These are phyloP conservation scores for Reinhardtius hippoglossoides DNA, from an alignment of 2,113 vertebrate genomes.

Conservation along the genomic window DNA sequence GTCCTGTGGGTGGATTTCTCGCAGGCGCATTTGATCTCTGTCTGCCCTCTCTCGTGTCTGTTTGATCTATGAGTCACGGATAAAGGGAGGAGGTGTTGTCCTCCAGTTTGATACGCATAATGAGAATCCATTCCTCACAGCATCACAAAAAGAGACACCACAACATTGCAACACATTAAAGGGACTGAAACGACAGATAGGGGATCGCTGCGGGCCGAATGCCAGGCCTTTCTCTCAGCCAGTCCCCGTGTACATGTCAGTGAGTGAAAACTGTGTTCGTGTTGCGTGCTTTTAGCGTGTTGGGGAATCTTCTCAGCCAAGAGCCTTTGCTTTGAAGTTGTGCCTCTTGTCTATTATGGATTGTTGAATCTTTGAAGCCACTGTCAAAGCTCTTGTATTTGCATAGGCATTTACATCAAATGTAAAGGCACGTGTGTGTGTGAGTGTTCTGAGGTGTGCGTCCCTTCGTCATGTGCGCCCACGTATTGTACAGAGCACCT, in stretches of 20 bases:
- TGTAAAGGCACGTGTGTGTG: neutral
- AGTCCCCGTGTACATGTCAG: neutral
- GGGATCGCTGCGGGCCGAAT: conserved; percentile 7
- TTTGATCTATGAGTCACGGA: conserved; percentile 61
- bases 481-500: conserved; percentile 25
- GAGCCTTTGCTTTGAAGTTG: conserved; percentile 64
- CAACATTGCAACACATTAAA: conserved; percentile 28
- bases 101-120: conserved; percentile 32
- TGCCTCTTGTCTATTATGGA: conserved; percentile 61
- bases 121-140: conserved; percentile 28
- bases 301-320: conserved; percentile 51
- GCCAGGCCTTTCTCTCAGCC: conserved; percentile 8
- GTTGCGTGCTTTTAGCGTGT: conserved; percentile 30
- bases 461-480: neutral
- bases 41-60: conserved; percentile 55
- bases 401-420: conserved; percentile 42
- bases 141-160: conserved; percentile 35
- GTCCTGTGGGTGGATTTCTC: conserved; percentile 59
- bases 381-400: conserved; percentile 41
- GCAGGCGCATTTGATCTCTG: conserved; percentile 67
- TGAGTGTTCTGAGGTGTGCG: neutral
- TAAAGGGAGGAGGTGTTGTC: conserved; percentile 30
- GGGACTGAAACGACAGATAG: conserved; percentile 2
- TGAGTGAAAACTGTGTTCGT: conserved; percentile 16
- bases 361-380: conserved; percentile 65